Evolutionary conservation across 2,888 invertebrate species (phyloP).

Genomic region (Tiliacea citrago): DNA sequence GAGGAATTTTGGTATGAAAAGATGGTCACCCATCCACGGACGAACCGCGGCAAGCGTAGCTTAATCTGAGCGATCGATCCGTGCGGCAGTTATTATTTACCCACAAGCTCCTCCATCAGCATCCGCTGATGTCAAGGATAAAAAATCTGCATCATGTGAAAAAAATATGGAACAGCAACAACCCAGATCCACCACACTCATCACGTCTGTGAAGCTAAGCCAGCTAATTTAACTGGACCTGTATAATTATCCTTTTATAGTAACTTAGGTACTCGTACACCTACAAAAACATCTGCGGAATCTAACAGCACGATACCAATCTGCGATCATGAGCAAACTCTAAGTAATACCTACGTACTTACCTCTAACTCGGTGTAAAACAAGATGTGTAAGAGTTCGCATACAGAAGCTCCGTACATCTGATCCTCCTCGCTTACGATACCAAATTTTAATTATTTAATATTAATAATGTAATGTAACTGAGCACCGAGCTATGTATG

Average conservation of each 20-base stretch:
- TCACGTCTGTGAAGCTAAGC: neutral
- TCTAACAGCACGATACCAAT: neutral
- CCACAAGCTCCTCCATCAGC: too few species aligned
- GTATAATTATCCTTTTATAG: too few species aligned
- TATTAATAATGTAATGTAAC: conserved; percentile 37
- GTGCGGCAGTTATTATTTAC: too few species aligned
- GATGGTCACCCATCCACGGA: too few species aligned
- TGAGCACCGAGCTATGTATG: neutral
- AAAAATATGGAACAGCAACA: too few species aligned
- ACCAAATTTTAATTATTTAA: conserved; percentile 44
- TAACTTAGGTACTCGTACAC: neutral
- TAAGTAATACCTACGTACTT: neutral
- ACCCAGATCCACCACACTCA: too few species aligned
- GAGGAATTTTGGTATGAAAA: too few species aligned
- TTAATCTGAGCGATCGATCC: too few species aligned
- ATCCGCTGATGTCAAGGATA: too few species aligned
- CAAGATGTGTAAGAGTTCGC: neutral
- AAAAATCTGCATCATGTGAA: too few species aligned
- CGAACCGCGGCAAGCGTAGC: too few species aligned
- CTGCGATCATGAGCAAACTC: neutral
- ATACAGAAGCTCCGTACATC: neutral
- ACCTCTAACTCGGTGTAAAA: neutral
- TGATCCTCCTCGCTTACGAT: conserved; percentile 5
- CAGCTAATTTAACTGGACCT: neutral
- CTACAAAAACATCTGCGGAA: neutral